Percentiles rank a stretch among this genome's conserved stretches.
Conservation (phyloP, 2,888 invertebrate species). For the Drosophila cracens region DNA sequence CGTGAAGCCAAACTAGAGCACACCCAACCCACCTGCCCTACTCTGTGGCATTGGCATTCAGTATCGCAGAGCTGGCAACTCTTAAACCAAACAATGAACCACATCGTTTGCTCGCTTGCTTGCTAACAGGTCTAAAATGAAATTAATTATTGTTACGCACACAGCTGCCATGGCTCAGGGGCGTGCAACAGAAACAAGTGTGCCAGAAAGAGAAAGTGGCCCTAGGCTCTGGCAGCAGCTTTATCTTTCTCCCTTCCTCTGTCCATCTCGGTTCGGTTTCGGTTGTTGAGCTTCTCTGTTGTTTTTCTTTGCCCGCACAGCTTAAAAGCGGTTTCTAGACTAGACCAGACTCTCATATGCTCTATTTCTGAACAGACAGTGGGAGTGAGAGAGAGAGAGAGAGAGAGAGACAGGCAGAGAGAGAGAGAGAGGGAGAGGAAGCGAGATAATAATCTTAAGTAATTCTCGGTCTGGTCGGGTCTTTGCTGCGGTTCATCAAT, state of each 20-base stretch:
- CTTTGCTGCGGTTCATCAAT: not conserved
- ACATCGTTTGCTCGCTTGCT: constrained; percentile 78
- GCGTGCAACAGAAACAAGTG: constrained; percentile 17
- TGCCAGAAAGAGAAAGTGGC: not conserved
- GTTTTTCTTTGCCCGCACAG: constrained; percentile 6
- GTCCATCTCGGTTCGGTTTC: not conserved
- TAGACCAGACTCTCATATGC: not conserved
- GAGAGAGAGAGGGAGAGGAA: not conserved
- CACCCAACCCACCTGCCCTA: not conserved
- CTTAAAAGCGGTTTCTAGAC: not conserved
- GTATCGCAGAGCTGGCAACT: constrained; percentile 27
- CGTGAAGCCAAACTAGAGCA: not conserved
- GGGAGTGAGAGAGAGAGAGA: not conserved
- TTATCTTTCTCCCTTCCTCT: constrained; percentile 1
- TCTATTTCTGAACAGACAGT: not conserved
- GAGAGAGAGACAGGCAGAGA: not conserved
- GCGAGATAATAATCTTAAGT: not conserved
- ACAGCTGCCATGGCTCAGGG: constrained; percentile 60
- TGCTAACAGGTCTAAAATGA: constrained; percentile 79
- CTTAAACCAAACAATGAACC: constrained; percentile 61
- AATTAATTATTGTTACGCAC: constrained; percentile 79
- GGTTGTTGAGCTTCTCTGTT: constrained; percentile 11
- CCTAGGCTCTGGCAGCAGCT: not conserved
- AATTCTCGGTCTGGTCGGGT: not conserved
- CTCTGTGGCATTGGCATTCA: constrained; percentile 25